Conservation (phyloP, 2,797 vertebrate species). For the Hyperoplus lanceolatus region DNA sequence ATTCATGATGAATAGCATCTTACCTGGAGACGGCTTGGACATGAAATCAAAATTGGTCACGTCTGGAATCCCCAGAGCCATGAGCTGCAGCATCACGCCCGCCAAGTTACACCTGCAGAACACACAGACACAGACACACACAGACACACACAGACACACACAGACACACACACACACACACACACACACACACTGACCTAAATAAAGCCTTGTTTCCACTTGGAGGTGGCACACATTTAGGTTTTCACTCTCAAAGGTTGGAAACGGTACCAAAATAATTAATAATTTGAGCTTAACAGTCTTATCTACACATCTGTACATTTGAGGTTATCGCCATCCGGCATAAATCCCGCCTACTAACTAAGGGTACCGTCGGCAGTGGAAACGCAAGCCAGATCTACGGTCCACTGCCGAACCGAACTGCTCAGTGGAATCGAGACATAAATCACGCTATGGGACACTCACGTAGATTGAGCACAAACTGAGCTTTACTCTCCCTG, state of each 20-base stretch:
- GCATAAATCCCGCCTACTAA: too few species aligned
- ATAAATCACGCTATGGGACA: not conserved
- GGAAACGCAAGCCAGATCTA: too few species aligned
- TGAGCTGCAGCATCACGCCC: slow-evolving; percentile 93
- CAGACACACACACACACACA: too few species aligned
- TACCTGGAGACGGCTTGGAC: slow-evolving; percentile 96
- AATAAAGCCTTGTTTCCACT: not conserved
- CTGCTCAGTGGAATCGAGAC: too few species aligned
- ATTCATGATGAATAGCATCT: slow-evolving; percentile 23
- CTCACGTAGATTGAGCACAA: slow-evolving; percentile 2
- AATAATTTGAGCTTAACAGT: too few species aligned
- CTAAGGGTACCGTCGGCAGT: too few species aligned
- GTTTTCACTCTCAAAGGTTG: too few species aligned
- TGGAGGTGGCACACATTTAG: too few species aligned
- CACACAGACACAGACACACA: not conserved
- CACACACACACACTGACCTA: slow-evolving; percentile 41
- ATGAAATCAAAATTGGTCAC: slow-evolving; percentile 98
- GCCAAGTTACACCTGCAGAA: slow-evolving; percentile 93
- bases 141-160: not conserved
- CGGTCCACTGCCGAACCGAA: too few species aligned
- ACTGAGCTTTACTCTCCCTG: not conserved
- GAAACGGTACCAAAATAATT: too few species aligned
- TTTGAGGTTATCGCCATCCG: too few species aligned
- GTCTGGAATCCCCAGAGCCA: slow-evolving; percentile 93
- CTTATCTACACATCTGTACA: too few species aligned